These are phyloP conservation scores for Drosophila testacea DNA, from an alignment of 2,888 invertebrate species.

Conservation along the genomic window DNA sequence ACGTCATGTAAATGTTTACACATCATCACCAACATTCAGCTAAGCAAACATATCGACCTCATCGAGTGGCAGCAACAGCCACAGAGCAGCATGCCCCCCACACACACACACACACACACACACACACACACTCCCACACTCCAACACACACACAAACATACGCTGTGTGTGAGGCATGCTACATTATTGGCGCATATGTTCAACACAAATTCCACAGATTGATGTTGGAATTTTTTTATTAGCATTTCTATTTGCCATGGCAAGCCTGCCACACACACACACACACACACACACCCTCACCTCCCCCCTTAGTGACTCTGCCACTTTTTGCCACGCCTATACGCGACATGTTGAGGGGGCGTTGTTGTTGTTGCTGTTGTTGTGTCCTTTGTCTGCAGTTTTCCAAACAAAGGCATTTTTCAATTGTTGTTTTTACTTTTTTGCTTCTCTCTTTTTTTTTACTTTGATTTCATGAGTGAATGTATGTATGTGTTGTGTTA, in stretches of 20 bases:
- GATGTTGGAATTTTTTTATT: slow-evolving; percentile 82
- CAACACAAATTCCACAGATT: slow-evolving; percentile 81
- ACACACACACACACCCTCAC: slow-evolving; percentile 3
- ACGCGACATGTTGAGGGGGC: slow-evolving; percentile 29
- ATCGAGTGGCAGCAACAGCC: slow-evolving; percentile 51
- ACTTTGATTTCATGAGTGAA: slow-evolving; percentile 41
- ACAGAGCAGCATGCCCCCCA: slow-evolving; percentile 1
- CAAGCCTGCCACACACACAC: slow-evolving; percentile 16
- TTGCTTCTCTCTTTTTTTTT: slow-evolving; percentile 13
- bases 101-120: not conserved
- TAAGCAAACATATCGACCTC: slow-evolving; percentile 82
- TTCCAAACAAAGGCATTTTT: slow-evolving; percentile 78
- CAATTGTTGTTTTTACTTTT: slow-evolving; percentile 64
- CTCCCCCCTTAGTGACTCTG: not conserved
- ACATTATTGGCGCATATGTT: slow-evolving; percentile 80
- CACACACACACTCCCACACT: not conserved
- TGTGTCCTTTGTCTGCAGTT: slow-evolving; percentile 71
- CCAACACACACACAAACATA: not conserved
- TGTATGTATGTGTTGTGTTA: slow-evolving; percentile 3
- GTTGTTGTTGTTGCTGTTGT: slow-evolving; percentile 25
- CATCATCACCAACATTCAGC: slow-evolving; percentile 81
- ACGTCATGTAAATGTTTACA: slow-evolving; percentile 82
- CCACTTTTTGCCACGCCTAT: slow-evolving; percentile 39
- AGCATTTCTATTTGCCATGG: slow-evolving; percentile 77
- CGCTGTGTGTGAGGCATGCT: slow-evolving; percentile 9